Evolutionary conservation across 2,888 invertebrate genomes (phyloP), one percentile per base, ranked within the genome.

Genomic region (Venusia cambrica): DNA sequence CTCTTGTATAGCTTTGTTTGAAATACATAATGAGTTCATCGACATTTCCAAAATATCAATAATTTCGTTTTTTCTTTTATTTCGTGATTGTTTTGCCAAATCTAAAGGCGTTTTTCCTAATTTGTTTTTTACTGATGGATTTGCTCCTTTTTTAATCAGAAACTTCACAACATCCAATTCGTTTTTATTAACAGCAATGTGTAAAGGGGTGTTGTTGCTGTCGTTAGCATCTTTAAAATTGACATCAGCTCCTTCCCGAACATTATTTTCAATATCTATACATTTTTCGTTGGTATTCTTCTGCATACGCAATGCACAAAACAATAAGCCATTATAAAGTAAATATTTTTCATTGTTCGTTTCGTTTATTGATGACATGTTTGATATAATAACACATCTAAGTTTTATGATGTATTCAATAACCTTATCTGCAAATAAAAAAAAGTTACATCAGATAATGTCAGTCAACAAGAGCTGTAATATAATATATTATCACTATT

Each of bases 181-280:
- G 13, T 20, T 14, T 6, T 7, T 20, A 8, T 25, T 37, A 4
- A 20, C 36, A 0, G 36, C 36, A 9, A 37, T 14, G 10, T 37
- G 36, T 6, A 37, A 19, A 4, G 30, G 36, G 12, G 36, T 37
- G 7, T 37, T 30, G 7, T 20, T 12, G 8, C n/a, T 7, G 13
- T 37, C 36, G 9, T 37, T 37, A 6, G 25, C 20, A 25, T 37
- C 36, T 4, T 19, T 11, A 20, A 26, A 20, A 30, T 37, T 30
- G 6, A 37, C 16, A 6, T 37, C 30, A 5, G 16, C 30, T 10
- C 30, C 30, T 9, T 17, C 5, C 2, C 4, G 2, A 5, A 37
- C 14, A 7, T 30, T 16, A 1, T 30, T 25, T 14, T 20, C 8
- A 13, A 37, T n/a, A n/a, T 10, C 27, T 5, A 6, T 10, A 7